Base-by-base conservation (phyloP, 2,888 invertebrate species). In the Coecobrya sp. region DNA sequence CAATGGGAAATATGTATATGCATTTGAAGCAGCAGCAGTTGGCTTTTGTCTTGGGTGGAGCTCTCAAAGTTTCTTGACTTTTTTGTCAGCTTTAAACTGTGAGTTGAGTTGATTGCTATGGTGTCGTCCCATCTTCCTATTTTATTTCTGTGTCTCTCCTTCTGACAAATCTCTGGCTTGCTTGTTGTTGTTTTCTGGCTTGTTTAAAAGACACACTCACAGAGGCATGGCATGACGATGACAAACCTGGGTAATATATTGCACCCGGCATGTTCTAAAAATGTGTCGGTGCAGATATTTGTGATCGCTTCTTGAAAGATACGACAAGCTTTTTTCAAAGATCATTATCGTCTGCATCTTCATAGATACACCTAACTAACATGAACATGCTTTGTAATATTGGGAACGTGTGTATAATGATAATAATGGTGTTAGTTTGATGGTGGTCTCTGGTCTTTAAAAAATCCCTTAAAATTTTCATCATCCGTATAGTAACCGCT, bases 161-260 rank as follows among this genome's bases (percentile, higher is more conserved):
- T 70, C 52, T 68, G 70, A 86, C 68, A 86, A 86, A 86, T 45
- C 62, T 85, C 49, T 68, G 27, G 25, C 49, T 42, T 45, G 19
- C 49, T 42, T 76, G 76, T 59, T 82, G 82, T 82, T 82, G 82
- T 82, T 82, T 82, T 85, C 84, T 85, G 84, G 62, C 65, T 59
- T 82, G 82, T 82, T 82, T 82, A 82, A 82, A 59, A 65, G 16
- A 45, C 45, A 65, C 65, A 62, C 42, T 65, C 65, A 65, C n/a
- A 42, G 25, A 85, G 85, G 65, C 65, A 85, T 42, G 65, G 85
- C 65, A 65, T 45, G 62, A 88, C 76, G 88, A 88, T 73, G 88
- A 88, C 88, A 88, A 88, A 65, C 88, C 79, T 70, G 88, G 88
- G 76, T 73, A 88, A 88, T 88, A 88, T 88, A 88, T 88, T 79